Conservation (phyloP, 2,888 invertebrate species). For the Drosophila pseudotakahashii region DNA sequence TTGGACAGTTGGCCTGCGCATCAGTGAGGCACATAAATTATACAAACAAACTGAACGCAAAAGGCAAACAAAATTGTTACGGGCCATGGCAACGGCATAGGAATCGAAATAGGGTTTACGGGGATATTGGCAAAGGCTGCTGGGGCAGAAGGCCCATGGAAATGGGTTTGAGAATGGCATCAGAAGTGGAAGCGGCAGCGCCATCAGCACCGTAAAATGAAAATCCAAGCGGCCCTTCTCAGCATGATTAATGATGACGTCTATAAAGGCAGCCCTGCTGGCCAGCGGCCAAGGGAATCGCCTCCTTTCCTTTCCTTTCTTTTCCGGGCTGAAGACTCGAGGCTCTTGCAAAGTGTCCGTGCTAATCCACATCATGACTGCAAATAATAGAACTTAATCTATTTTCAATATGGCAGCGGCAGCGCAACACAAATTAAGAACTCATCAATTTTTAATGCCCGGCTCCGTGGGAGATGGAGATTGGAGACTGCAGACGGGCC, state of each 20-base stretch:
- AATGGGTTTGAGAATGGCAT: conserved; percentile 21
- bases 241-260: conserved; percentile 79
- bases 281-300: conserved; percentile 24
- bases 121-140: conserved; percentile 27
- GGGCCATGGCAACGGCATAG: conserved; percentile 34
- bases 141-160: conserved; percentile 18
- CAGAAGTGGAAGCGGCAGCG: conserved; percentile 15
- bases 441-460: conserved; percentile 81
- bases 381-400: conserved; percentile 82
- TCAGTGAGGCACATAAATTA: conserved; percentile 66
- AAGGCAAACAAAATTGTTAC: conserved; percentile 56
- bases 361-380: conserved; percentile 81
- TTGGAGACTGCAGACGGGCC: conserved; percentile 17
- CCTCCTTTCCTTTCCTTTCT: conserved; percentile 1
- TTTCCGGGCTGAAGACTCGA: conserved; percentile 9
- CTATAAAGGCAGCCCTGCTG: conserved; percentile 61
- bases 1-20: conserved; percentile 39
- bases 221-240: conserved; percentile 73
- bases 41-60: conserved; percentile 58
- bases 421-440: conserved; percentile 80
- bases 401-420: conserved; percentile 77
- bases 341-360: conserved; percentile 61
- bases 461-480: conserved; percentile 50
- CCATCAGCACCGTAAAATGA: conserved; percentile 61
- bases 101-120: conserved; percentile 34